Percentiles rank a stretch among this genome's conserved stretches.
These are phyloP conservation scores for Campylorhamphus procurvoides DNA, from an alignment of 2,113 vertebrate species.

Conservation along the genomic window DNA sequence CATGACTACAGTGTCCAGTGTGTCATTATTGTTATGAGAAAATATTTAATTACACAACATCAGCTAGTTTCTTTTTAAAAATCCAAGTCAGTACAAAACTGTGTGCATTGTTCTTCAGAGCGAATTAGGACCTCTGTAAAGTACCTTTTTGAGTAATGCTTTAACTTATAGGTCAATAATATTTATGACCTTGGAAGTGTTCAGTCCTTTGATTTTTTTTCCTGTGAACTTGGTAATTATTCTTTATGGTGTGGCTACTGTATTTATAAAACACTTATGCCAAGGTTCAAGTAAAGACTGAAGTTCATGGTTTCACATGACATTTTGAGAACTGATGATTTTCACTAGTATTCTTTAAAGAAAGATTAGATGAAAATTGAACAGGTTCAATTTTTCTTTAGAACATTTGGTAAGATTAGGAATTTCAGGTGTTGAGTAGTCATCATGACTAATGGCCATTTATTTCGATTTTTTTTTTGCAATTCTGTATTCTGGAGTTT, in stretches of 20 bases:
- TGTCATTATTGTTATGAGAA: background rate
- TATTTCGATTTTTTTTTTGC: background rate
- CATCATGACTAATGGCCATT: background rate
- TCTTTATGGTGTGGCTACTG: background rate
- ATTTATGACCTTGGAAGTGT: background rate
- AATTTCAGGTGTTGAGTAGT: background rate
- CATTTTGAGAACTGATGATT: background rate
- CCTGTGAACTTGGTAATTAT: background rate
- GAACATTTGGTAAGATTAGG: background rate
- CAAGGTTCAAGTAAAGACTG: background rate
- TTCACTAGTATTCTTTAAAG: background rate
- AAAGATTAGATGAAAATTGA: background rate
- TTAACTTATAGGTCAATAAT: background rate
- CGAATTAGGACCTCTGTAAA: background rate
- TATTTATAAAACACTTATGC: background rate
- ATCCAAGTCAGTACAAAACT: background rate
- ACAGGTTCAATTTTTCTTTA: background rate
- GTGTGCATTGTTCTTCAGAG: background rate
- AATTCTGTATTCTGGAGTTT: background rate
- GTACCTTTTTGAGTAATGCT: background rate
- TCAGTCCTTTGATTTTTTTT: background rate
- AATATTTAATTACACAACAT: background rate
- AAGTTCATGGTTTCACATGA: background rate
- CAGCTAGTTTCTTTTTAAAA: background rate
- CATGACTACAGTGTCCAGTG: rapidly evolving